Percentiles rank a stretch among this genome's conserved stretches.
Conservation (phyloP, 2,113 vertebrate species). For the Sturnus vulgaris region DNA sequence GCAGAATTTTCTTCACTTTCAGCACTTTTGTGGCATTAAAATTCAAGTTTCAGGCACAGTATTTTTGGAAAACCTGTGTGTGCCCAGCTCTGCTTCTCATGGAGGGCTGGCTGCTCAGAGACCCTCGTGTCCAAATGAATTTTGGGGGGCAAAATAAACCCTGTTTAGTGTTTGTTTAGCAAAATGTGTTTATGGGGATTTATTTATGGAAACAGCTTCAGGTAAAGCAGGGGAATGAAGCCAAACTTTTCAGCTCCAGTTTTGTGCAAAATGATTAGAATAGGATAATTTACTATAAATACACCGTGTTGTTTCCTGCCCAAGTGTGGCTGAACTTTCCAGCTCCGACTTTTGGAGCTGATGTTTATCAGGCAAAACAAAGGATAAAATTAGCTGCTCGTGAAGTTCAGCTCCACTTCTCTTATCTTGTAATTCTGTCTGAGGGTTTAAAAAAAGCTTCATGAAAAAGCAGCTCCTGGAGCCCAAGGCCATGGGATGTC, state of each 20-base stretch:
- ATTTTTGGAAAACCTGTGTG: accelerated
- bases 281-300: neutral
- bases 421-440: neutral
- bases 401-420: neutral
- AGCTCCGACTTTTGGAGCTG: neutral
- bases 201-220: neutral
- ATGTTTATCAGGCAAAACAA: neutral
- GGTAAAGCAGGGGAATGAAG: neutral
- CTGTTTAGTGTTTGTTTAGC: neutral
- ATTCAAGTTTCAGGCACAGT: accelerated
- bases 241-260: neutral
- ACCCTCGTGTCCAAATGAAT: neutral
- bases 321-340: neutral
- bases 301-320: neutral
- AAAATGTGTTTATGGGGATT: neutral
- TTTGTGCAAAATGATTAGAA: neutral
- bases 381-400: neutral
- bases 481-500: neutral
- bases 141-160: neutral
- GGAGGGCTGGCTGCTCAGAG: neutral
- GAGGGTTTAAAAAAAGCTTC: neutral
- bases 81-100: neutral
- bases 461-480: neutral
- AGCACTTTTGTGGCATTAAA: neutral
- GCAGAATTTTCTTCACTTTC: neutral